Conservation (phyloP, 2,888 invertebrate species). For the Endotricha flammealis region DNA sequence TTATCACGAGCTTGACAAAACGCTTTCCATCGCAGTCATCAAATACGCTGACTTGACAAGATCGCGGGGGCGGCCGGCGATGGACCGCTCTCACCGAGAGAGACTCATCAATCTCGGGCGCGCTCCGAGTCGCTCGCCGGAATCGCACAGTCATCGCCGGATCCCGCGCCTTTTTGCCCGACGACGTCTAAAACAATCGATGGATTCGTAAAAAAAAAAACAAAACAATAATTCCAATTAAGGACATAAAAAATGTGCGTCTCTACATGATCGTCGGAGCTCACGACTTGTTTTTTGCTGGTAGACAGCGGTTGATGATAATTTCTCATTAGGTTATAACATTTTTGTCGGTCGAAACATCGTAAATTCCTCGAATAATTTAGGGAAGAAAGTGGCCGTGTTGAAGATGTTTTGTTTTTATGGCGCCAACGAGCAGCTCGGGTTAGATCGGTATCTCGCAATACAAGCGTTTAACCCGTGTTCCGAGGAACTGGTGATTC, state of each 20-base stretch:
- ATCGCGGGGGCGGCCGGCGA: slow-evolving; percentile 29
- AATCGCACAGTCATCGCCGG: slow-evolving; percentile 62
- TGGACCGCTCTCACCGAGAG: slow-evolving; percentile 36
- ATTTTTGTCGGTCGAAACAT: slow-evolving; percentile 72
- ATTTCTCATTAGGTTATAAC: slow-evolving; percentile 78
- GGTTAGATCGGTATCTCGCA: slow-evolving; percentile 73
- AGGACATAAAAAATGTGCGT: slow-evolving; percentile 58
- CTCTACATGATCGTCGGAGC: slow-evolving; percentile 37
- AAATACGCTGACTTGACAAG: slow-evolving; percentile 30
- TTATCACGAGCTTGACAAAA: slow-evolving; percentile 30
- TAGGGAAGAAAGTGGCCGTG: slow-evolving; percentile 74
- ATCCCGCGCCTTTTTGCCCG: slow-evolving; percentile 57
- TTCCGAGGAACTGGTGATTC: slow-evolving; percentile 71
- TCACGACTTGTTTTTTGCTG: slow-evolving; percentile 65
- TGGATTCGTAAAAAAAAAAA: slow-evolving; percentile 45
- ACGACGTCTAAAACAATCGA: slow-evolving; percentile 65
- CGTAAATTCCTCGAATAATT: slow-evolving; percentile 77
- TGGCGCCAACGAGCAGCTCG: slow-evolving; percentile 73
- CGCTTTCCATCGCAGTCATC: slow-evolving; percentile 41
- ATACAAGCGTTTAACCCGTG: slow-evolving; percentile 77
- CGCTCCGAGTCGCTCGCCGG: slow-evolving; percentile 28
- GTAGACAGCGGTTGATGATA: slow-evolving; percentile 66
- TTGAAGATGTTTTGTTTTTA: slow-evolving; percentile 75
- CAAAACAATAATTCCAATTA: slow-evolving; percentile 61
- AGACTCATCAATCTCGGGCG: slow-evolving; percentile 30